phyloP scores from a whole-genome alignment of 2,888 invertebrate species.

The Cistogaster globosa region DNA sequence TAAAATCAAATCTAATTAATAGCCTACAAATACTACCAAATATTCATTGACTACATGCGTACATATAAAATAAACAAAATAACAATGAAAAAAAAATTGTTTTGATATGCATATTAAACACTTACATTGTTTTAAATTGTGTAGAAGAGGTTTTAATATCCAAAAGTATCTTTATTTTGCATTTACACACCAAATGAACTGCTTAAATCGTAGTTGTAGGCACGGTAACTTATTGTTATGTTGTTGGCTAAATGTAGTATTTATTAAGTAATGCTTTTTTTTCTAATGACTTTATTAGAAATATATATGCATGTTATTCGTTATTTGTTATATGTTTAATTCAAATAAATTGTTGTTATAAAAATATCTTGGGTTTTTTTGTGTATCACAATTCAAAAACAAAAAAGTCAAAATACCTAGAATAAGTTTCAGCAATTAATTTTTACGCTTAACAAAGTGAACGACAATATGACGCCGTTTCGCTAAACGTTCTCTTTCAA shows the following conservation, averaged over 20 bases:
- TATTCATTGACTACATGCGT: background rate
- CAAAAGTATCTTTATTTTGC: slow-evolving; percentile 28
- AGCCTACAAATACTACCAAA: slow-evolving; percentile 16
- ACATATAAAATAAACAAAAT: slow-evolving; percentile 4
- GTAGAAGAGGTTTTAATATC: slow-evolving; percentile 20
- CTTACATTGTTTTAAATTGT: slow-evolving; percentile 48
- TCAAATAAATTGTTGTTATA: background rate
- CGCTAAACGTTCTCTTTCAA: background rate
- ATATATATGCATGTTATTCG: background rate
- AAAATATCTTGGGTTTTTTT: background rate
- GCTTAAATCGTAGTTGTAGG: slow-evolving; percentile 19
- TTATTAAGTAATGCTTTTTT: slow-evolving; percentile 4
- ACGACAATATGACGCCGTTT: background rate
- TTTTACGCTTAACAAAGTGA: background rate
- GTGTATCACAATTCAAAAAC: background rate
- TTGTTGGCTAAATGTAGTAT: slow-evolving; percentile 6
- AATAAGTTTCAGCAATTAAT: background rate
- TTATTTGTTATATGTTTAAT: background rate
- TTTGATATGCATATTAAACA: slow-evolving; percentile 31
- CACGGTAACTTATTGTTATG: background rate
- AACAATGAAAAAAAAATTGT: slow-evolving; percentile 22
- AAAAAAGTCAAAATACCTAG: background rate
- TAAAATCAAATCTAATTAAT: slow-evolving; percentile 32
- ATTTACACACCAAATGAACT: background rate
- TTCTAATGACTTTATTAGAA: background rate